These are phyloP conservation scores for Cliona cf. orientalis DNA, from an alignment of 37 sponge, comb jelly and placozoan genomes.

Conservation along the genomic window DNA sequence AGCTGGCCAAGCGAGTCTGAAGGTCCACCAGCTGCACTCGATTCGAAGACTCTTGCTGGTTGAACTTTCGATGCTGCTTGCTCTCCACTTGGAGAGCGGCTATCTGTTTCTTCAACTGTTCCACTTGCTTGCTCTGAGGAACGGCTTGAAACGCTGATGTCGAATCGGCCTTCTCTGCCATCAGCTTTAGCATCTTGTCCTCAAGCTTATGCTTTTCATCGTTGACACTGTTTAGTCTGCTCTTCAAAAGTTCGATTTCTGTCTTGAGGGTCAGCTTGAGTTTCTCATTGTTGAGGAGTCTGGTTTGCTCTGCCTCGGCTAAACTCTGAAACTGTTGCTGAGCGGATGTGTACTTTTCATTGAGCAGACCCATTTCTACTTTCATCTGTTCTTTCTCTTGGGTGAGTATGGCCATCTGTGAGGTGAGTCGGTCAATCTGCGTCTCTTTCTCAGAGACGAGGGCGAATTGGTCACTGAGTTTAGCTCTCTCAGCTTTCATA, in stretches of 20 bases:
- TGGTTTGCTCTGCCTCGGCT: conserved; percentile 17
- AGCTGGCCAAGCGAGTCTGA: neutral
- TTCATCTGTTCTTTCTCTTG: conserved; percentile 4
- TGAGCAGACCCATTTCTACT: conserved; percentile 7
- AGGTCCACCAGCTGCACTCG: conserved; percentile 4
- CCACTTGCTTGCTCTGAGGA: conserved; percentile 16
- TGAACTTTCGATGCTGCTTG: neutral
- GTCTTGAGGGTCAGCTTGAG: conserved; percentile 50
- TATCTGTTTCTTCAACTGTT: conserved; percentile 33
- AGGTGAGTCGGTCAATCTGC: conserved; percentile 1
- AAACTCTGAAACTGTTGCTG: conserved; percentile 16
- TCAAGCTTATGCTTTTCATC: conserved; percentile 36
- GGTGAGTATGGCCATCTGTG: neutral
- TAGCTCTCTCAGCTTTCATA: neutral
- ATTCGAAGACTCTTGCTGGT: neutral
- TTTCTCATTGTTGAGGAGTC: conserved; percentile 37
- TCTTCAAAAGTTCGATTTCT: conserved; percentile 42
- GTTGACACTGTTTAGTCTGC: conserved; percentile 38
- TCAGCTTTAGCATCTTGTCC: neutral
- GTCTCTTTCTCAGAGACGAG: neutral
- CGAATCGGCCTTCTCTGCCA: neutral
- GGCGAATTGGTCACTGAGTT: neutral
- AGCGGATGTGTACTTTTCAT: neutral
- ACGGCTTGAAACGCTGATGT: conserved; percentile 9
- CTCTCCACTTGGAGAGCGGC: neutral